Evolutionary conservation across 2,888 invertebrate species (phyloP).

Genomic region (Papilio protenor): DNA sequence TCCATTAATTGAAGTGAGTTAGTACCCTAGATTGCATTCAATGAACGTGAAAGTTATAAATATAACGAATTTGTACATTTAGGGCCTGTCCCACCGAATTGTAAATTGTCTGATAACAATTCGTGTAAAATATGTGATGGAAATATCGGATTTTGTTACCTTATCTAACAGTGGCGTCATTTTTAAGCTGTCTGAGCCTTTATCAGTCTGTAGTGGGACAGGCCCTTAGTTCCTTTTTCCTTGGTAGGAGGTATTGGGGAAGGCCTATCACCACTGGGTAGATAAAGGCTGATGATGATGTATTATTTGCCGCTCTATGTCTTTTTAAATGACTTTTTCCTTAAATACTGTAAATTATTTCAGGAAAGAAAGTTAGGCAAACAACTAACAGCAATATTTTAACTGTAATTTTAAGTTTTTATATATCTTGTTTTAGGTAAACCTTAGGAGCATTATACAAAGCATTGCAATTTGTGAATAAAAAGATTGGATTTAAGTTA

Average conservation of each 20-base stretch:
- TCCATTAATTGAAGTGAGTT: constrained; percentile 20
- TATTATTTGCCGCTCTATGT: too few species aligned
- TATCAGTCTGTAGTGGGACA: too few species aligned
- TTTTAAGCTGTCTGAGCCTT: too few species aligned
- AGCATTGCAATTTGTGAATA: background rate
- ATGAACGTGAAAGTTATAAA: background rate
- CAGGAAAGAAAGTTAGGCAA: background rate
- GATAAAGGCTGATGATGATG: too few species aligned
- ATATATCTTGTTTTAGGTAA: background rate
- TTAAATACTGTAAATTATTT: background rate
- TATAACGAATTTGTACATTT: background rate
- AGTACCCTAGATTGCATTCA: constrained; percentile 18
- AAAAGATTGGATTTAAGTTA: background rate
- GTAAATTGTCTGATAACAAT: too few species aligned
- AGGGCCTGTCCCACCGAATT: too few species aligned
- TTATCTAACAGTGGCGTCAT: too few species aligned
- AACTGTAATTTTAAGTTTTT: background rate
- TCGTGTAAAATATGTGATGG: too few species aligned
- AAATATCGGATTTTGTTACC: too few species aligned
- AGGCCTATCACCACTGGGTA: too few species aligned
- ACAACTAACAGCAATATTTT: background rate
- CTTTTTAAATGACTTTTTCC: background rate
- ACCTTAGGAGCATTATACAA: background rate
- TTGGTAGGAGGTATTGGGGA: background rate
- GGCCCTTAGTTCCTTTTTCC: background rate